Conservation (phyloP, 1,140 invertebrate genomes). For the Sarcophaga peregrina region DNA sequence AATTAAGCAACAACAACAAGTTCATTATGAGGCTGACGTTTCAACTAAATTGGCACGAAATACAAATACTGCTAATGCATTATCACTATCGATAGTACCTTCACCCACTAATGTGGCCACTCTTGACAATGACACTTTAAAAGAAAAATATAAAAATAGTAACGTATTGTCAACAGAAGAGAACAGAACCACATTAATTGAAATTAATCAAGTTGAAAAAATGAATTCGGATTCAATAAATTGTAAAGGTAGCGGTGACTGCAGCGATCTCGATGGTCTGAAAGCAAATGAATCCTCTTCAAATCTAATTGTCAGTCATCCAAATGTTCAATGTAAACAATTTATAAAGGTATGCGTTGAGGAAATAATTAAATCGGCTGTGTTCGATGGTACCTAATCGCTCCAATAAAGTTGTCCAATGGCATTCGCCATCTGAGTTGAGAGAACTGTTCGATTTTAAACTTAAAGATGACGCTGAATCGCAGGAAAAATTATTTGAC, state of each 20-base stretch:
- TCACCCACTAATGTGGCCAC: conserved; percentile 44
- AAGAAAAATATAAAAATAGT: conserved; percentile 5
- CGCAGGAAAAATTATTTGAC: conserved; percentile 75
- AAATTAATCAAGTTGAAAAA: not conserved
- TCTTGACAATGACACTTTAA: conserved; percentile 45
- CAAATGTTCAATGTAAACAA: conserved; percentile 72
- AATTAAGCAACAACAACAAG: conserved; percentile 60
- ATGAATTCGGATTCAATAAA: not conserved
- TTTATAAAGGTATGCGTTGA: conserved; percentile 78
- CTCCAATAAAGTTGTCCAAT: conserved; percentile 79
- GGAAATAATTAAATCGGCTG: conserved; percentile 77
- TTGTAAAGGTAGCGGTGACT: not conserved
- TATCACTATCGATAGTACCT: conserved; percentile 44
- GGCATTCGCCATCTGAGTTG: conserved; percentile 77
- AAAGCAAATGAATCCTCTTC: not conserved
- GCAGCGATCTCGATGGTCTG: not conserved
- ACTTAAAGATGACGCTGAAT: conserved; percentile 70
- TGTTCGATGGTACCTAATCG: conserved; percentile 80
- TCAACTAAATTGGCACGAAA: conserved; percentile 56
- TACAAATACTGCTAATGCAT: conserved; percentile 44
- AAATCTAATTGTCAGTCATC: conserved; percentile 52
- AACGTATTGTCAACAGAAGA: conserved; percentile 24
- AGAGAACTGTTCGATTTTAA: conserved; percentile 75
- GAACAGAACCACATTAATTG: not conserved
- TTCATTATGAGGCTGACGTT: conserved; percentile 28